Evolutionary conservation across 2,113 vertebrate species (phyloP).

Genomic region (Corythaixoides concolor): DNA sequence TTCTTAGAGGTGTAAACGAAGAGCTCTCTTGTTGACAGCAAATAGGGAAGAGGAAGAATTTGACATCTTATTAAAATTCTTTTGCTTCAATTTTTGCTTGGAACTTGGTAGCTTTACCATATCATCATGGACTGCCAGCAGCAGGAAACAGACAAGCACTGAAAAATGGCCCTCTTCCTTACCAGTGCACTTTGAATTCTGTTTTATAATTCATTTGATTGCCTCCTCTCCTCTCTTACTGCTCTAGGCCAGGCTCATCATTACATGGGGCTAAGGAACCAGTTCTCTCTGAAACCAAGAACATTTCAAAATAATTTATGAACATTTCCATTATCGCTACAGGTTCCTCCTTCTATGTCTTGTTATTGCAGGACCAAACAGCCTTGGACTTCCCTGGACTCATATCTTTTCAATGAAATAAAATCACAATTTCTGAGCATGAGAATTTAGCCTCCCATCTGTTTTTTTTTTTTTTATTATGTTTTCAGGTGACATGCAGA

Average conservation of each 20-base stretch:
- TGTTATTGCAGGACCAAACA: background rate
- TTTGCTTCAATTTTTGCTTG: background rate
- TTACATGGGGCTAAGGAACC: background rate
- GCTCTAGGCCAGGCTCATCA: background rate
- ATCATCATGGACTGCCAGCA: background rate
- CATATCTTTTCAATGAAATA: background rate
- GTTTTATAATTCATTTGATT: background rate
- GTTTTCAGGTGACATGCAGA: background rate
- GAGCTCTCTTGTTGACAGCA: background rate
- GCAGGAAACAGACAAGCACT: background rate
- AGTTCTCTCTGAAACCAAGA: background rate
- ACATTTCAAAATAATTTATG: background rate
- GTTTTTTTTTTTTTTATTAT: background rate
- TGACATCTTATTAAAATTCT: background rate
- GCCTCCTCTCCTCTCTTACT: background rate
- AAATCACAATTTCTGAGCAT: background rate
- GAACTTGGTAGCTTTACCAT: background rate
- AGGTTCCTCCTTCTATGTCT: background rate
- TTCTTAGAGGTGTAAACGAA: background rate
- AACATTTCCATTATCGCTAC: background rate
- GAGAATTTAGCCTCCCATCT: background rate
- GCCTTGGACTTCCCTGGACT: background rate
- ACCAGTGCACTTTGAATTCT: background rate
- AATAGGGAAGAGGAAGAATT: background rate
- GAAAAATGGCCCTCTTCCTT: background rate